phyloP scores from a whole-genome alignment of 2,797 vertebrate species.

The Pelodytes ibericus region DNA sequence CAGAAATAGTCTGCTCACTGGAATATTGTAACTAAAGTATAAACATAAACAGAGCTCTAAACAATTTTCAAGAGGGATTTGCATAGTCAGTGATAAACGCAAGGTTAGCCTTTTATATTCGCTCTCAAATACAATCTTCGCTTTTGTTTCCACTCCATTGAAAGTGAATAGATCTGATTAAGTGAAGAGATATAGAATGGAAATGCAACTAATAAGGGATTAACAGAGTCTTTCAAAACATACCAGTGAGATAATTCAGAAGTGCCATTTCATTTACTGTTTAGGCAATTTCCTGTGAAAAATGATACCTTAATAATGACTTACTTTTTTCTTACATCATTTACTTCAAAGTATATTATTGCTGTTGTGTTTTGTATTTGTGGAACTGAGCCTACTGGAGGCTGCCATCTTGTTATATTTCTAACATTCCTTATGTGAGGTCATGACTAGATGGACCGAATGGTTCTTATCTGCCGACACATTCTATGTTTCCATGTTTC shows the following conservation, averaged over 20 bases:
- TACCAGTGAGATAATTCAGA: background rate
- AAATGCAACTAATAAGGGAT: background rate
- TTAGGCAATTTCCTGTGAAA: too few relatives aligned
- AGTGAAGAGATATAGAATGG: background rate
- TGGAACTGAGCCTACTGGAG: too few relatives aligned
- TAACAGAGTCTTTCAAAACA: background rate
- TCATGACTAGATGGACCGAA: too few relatives aligned
- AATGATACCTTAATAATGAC: too few relatives aligned
- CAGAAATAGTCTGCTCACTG: background rate
- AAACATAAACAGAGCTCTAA: background rate
- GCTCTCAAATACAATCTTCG: background rate
- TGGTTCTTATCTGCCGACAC: too few relatives aligned
- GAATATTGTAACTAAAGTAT: background rate
- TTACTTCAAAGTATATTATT: too few relatives aligned
- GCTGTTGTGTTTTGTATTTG: too few relatives aligned
- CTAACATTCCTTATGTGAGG: too few relatives aligned
- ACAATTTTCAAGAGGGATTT: slow-evolving; percentile 12
- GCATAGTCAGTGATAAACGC: background rate
- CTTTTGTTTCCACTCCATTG: background rate
- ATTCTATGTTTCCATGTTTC: too few relatives aligned
- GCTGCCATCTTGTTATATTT: too few relatives aligned
- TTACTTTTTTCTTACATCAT: too few relatives aligned
- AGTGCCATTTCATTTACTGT: background rate
- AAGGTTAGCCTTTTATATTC: slow-evolving; percentile 21
- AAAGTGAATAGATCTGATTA: background rate